Evolutionary conservation across 2,113 vertebrate species (phyloP).

Genomic region (Microcebus ravelobensis): DNA sequence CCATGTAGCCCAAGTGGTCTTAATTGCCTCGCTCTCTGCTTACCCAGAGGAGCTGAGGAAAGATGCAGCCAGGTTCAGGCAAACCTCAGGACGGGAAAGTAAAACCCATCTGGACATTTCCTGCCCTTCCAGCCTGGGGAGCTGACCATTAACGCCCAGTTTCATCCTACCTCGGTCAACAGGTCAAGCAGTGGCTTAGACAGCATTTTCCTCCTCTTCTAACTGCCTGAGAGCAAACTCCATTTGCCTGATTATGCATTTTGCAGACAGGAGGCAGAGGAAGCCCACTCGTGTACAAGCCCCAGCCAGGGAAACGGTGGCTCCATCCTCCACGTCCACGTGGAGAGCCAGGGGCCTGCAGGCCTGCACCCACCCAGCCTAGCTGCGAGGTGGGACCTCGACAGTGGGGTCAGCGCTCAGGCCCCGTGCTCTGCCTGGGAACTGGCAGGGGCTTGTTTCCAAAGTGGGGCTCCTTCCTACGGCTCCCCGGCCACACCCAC

Average conservation of each 20-base stretch:
- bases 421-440: neutral
- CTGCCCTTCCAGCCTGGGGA: neutral
- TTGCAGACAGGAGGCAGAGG: neutral
- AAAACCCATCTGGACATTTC: neutral
- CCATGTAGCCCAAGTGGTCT: neutral
- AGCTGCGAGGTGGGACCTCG: neutral
- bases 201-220: neutral
- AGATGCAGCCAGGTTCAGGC: neutral
- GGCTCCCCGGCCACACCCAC: neutral
- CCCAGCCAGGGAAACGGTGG: neutral
- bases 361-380: neutral
- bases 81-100: neutral
- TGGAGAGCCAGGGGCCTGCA: neutral
- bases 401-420: neutral
- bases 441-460: neutral
- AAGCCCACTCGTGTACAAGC: neutral
- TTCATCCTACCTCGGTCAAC: neutral
- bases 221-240: neutral
- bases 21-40: neutral
- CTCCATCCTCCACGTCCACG: fast-evolving
- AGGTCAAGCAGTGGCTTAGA: neutral
- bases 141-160: neutral
- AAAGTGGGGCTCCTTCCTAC: neutral
- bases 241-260: neutral
- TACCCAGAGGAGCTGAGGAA: neutral